Base-by-base conservation (phyloP, 2,797 vertebrate genomes). In the Choloepus didactylus region DNA sequence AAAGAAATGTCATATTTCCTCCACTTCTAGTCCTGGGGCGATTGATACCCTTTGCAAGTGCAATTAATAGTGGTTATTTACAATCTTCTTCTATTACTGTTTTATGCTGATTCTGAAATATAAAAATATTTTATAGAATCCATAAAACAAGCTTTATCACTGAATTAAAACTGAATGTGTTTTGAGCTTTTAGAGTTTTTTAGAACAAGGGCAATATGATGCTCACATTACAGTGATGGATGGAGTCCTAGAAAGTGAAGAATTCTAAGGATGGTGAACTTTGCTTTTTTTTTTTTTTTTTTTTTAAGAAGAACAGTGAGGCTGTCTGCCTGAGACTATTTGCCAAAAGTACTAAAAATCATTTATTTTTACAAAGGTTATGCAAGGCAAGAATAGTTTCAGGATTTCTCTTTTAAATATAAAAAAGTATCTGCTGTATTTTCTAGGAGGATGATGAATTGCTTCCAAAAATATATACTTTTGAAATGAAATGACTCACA, bases 381-480 rank as follows among this genome's bases (percentile, higher is more conserved):
- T 95, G 94, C 75, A 87, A 96, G 60, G 35, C 60, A 76, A 80
- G n/a, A 91, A 93, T 73, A 87, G 41, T 93, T 89, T 77, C 25
- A 23, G 89, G 66, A 67, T 94, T 96, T 94, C 88, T 75, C 18
- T 62, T 89, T 96, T 91, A 94, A 94, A 89, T 89, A 93, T 89
- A 35, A 87, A 60, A 60, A 95, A 92, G 38, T 76, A 79, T 60
- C 51, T 31, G 15, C 38, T 91, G 18, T 56, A 82, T 96, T 96
- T 96, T 93, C 75, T 87, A 79, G 25, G 66, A 69, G 69, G 60
- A 95, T 84, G 79, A 94, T 95, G 86, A 96, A 69, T 95, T 5
- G 5, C 41, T 94, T 96, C 93, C 77, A 95, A 97, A 97, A 94
- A 97, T 95, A 96, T 1, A 69, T 69, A 79, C 21, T 73, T 97